Conservation (phyloP, 2,113 vertebrate genomes). For the Paraplagusia blochii region DNA sequence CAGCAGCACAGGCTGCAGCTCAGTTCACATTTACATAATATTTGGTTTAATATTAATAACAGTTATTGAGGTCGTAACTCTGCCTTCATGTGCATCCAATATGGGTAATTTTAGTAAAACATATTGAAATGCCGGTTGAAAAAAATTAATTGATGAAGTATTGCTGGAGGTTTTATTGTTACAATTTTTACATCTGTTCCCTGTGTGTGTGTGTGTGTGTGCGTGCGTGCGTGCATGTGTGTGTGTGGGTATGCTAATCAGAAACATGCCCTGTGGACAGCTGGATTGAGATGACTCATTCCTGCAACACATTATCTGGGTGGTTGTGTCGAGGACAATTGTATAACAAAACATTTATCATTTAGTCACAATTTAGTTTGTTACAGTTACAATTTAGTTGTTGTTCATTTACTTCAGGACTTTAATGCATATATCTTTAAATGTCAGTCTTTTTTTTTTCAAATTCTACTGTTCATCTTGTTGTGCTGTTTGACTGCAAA, state of each 20-base stretch:
- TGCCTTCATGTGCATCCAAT: conserved; percentile 42
- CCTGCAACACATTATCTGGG: conserved; percentile 74
- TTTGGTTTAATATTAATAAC: conserved; percentile 48
- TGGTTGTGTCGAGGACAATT: conserved; percentile 61
- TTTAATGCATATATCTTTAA: neutral
- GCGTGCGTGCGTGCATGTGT: conserved; percentile 11
- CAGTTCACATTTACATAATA: neutral
- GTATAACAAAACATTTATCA: conserved; percentile 32
- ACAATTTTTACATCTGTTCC: conserved; percentile 79
- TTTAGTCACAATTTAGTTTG: conserved; percentile 11
- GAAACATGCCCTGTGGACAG: conserved; percentile 78
- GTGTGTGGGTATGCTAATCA: conserved; percentile 76
- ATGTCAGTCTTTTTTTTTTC: neutral
- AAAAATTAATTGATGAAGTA: conserved; percentile 59
- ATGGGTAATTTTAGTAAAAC: conserved; percentile 53
- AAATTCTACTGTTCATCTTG: neutral
- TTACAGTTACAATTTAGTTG: conserved; percentile 6
- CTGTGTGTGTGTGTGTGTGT: no score
- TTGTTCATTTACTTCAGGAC: neutral
- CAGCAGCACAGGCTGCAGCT: neutral
- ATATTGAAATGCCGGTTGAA: conserved; percentile 45
- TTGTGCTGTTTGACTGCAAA: neutral
- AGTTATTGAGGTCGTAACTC: conserved; percentile 23
- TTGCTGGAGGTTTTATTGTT: conserved; percentile 70
- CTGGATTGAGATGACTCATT: conserved; percentile 81